Base-by-base conservation (phyloP, 2,888 invertebrate species). In the Lottia scabra region DNA sequence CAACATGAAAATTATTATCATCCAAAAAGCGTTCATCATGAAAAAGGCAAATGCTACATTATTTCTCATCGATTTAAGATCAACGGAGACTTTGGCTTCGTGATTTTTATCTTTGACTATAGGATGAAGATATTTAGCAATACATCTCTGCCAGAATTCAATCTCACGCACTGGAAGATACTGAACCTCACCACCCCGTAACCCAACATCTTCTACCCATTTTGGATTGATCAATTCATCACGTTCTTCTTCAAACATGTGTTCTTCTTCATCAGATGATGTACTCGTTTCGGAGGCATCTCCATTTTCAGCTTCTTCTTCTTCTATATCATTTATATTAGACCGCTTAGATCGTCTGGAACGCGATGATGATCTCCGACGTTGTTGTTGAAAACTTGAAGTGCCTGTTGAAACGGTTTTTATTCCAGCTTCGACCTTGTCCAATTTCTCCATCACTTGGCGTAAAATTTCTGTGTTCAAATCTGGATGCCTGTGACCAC, bases 1-100 rank as follows among this genome's bases (percentile, higher is more conserved):
- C 90, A 99, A 94, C 91, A 98, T 94, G 92, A 98, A 97, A 87
- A 99, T 97, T 91, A 98, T 96, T 90, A 99, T 93, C 89, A 99
- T 97, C 93, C 98, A 99, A 87, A 99, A 94, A 83, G 98, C 96
- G 92, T 99, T 99, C 91, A 97, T 91, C 97, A 99, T 99, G 93
- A 98, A 96, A 93, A 99, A 98, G 6, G 82, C 84, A 69, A 86
- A 82, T 15, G 84, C 83, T 1, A 84, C 81, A 68, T 83, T 85
- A 69, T 84, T 86, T 43, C 87, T 74, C 76, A 87, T 76, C 6
- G 83, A 79, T 74, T 81, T 83, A 45, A 87, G 77, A 38, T 83
- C 84, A 1, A 67, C 72, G 4, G 81, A 79, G 16, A 84, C 72
- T 63, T 83, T 78, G 16, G 75, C 80, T 66, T 85, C 80, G 68